A percentile compares a stretch with the other conserved stretches of the same genome.
phyloP scores from a whole-genome alignment of 2,113 vertebrate genomes.

The Calidris pugnax region DNA sequence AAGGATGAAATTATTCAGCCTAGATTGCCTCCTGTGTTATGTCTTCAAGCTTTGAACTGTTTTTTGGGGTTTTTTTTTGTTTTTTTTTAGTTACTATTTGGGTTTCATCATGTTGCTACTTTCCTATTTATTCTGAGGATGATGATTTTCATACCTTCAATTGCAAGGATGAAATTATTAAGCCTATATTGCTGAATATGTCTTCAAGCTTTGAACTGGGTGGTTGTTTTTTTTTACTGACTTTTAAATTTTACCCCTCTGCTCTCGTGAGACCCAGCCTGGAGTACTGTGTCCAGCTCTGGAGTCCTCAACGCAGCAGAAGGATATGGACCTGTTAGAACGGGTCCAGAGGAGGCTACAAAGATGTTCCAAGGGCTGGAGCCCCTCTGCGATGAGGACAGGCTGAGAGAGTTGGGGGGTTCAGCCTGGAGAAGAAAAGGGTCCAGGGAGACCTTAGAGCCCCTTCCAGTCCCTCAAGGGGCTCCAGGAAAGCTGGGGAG shows the following conservation, averaged over 20 bases:
- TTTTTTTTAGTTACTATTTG: not conserved
- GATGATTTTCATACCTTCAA: not conserved
- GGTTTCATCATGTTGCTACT: not conserved
- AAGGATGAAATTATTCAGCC: not conserved
- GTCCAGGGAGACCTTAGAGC: too few species aligned
- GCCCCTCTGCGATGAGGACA: too few species aligned
- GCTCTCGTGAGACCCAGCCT: too few species aligned
- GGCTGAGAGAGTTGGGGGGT: too few species aligned
- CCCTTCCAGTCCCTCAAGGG: too few species aligned
- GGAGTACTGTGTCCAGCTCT: fast-evolving
- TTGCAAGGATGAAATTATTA: not conserved
- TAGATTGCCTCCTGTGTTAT: fast-evolving
- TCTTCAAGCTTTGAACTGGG: not conserved
- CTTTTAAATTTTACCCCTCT: not conserved
- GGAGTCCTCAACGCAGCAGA: too few species aligned
- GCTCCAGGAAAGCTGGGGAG: too few species aligned
- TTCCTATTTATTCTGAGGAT: not conserved
- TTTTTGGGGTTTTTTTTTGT: too few species aligned
- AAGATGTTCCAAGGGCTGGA: too few species aligned
- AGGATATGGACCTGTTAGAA: too few species aligned
- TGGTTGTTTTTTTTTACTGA: not conserved
- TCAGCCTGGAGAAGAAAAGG: too few species aligned
- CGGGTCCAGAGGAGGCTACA: too few species aligned
- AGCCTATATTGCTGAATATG: not conserved
- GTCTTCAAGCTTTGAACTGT: not conserved